Base-by-base conservation (phyloP, 1,140 invertebrate genomes). In the Coelopa frigida region DNA sequence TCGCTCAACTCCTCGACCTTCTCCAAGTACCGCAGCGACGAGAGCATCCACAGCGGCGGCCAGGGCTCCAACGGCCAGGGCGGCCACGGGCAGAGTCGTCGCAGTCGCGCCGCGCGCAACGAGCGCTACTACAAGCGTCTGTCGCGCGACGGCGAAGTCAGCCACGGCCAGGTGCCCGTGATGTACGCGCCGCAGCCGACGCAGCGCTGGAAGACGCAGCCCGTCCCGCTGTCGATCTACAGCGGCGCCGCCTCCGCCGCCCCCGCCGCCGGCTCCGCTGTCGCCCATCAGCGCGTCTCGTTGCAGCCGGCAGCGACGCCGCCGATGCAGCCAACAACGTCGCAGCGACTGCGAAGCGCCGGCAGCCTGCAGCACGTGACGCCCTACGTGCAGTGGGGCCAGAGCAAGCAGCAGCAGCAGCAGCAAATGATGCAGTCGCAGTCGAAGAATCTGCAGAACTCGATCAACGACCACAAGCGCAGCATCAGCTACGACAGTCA, bases 91-190 rank as follows among this genome's bases (percentile, higher is more conserved):
- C 55, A 54, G 21, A 77, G 63, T 46, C 69, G 73, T 14, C 70
- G 71, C 44, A 76, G 78, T 20, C 73, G 85, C 42, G 77, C 78
- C 15, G 84, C 85, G 0, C 73, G 86, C 52, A 88, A 84, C 37
- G 86, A 89, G 63, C 74, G 86, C 23, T 86, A 87, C 55, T 78
- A 85, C 36, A 84, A 84, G 58, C 72, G 86, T 24, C 70, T 85
- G 38, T 85, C 82, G 4, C 74, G 78, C 27, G 84, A 86, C 47
- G 81, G 74, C 17, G 73, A 76, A 45, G 43, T 40, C 17, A 50
- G 44, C 22, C 41, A 27, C 24, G 44, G 44, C 3, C 38, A 37
- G 17, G 43, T 46, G 7, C 49, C 49, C 6, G 38, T 50, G 6
- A 41, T 41, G 43, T 29, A 41, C 17, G 38, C 43, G 15, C 49